These are phyloP conservation scores for Apantesis nais DNA, from an alignment of 2,888 invertebrate genomes.

Conservation along the genomic window DNA sequence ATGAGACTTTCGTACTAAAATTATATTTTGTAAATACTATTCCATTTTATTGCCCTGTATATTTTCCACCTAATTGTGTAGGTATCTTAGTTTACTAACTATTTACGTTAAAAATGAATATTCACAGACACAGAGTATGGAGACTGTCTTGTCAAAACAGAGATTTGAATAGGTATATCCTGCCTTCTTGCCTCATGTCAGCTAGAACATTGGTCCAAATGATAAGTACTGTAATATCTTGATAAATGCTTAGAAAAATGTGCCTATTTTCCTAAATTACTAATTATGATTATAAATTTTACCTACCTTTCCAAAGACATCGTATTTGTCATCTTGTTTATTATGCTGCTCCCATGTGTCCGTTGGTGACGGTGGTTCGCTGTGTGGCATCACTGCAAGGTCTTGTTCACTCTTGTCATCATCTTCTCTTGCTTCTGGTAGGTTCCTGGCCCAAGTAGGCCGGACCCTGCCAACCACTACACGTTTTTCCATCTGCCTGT, in stretches of 20 bases:
- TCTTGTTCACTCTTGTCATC: slow-evolving; percentile 75
- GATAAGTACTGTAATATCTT: too few species aligned
- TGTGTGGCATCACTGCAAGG: slow-evolving; percentile 73
- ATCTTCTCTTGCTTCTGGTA: slow-evolving; percentile 77
- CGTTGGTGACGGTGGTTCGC: slow-evolving; percentile 77
- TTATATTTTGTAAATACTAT: too few species aligned
- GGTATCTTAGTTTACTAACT: too few species aligned
- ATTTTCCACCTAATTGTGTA: background rate
- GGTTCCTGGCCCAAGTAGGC: slow-evolving; percentile 84
- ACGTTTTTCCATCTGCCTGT: slow-evolving; percentile 85
- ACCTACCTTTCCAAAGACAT: slow-evolving; percentile 86
- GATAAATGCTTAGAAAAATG: background rate
- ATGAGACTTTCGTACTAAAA: too few species aligned
- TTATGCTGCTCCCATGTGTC: slow-evolving; percentile 73
- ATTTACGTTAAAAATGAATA: too few species aligned
- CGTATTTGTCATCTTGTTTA: slow-evolving; percentile 83
- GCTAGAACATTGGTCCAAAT: background rate
- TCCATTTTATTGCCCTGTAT: background rate
- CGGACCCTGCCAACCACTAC: slow-evolving; percentile 86
- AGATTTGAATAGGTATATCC: too few species aligned
- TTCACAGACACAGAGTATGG: too few species aligned
- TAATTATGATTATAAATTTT: background rate
- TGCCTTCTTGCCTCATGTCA: background rate
- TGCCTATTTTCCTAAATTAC: too few species aligned
- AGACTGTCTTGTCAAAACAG: too few species aligned